Evolutionary conservation across 2,113 vertebrate species (phyloP).

Genomic region (Lepus americanus): DNA sequence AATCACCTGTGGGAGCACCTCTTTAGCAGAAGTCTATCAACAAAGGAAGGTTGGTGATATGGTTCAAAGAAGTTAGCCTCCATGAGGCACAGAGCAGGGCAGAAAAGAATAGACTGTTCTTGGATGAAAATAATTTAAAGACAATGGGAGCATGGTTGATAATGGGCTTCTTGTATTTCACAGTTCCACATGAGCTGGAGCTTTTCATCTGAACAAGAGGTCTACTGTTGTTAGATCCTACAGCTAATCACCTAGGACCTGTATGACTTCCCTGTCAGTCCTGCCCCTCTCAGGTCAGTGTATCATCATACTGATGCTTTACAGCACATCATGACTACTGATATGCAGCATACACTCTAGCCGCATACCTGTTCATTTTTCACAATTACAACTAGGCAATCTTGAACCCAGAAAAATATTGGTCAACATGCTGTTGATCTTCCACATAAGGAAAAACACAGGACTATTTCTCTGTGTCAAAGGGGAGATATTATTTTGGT

Average conservation of each 20-base stretch:
- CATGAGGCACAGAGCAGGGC: background rate
- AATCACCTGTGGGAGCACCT: background rate
- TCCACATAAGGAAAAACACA: background rate
- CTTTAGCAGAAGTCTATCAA: slow-evolving; percentile 22
- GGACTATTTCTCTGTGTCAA: background rate
- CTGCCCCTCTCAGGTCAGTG: background rate
- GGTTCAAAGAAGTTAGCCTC: slow-evolving; percentile 21
- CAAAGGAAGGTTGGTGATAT: background rate
- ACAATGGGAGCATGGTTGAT: background rate
- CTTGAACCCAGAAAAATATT: background rate
- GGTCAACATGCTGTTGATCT: background rate
- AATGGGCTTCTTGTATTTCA: background rate
- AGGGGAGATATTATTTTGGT: background rate
- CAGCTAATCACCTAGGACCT: background rate
- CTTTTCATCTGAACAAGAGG: background rate
- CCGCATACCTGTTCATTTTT: background rate
- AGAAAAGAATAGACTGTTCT: background rate
- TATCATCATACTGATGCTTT: background rate
- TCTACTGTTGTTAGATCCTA: background rate
- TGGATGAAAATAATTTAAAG: background rate
- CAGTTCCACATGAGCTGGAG: background rate
- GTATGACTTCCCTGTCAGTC: background rate
- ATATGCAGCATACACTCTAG: background rate
- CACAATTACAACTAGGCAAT: slow-evolving; percentile 6
- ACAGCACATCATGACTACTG: background rate